These are phyloP conservation scores for Amphiura filiformis DNA, from an alignment of 35 echinoderm and acorn worm species.

Conservation along the genomic window DNA sequence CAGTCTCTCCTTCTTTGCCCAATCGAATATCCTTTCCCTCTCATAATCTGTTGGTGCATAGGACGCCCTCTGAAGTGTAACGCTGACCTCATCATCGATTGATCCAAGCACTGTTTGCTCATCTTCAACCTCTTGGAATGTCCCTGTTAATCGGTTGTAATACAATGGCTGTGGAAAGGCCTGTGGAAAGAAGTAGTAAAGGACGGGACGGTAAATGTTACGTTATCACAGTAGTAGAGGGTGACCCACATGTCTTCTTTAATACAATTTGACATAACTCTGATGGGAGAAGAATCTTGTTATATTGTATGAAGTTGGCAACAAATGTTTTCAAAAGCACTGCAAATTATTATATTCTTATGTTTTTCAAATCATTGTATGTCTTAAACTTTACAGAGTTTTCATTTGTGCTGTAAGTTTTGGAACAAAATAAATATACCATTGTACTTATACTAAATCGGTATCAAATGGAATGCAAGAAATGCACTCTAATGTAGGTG, in stretches of 20 bases:
- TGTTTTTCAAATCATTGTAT: too few species aligned
- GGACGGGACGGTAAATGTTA: too few species aligned
- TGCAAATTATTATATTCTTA: too few species aligned
- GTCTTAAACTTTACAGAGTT: too few species aligned
- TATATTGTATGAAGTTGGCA: too few species aligned
- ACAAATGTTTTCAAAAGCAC: too few species aligned
- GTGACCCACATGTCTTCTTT: too few species aligned
- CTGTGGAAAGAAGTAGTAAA: slow-evolving; percentile 36
- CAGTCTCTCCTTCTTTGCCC: slow-evolving; percentile 88
- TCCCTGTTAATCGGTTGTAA: slow-evolving; percentile 93
- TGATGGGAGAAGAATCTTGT: too few species aligned
- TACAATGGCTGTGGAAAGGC: slow-evolving; percentile 96
- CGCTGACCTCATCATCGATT: neutral
- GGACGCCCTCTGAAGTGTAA: slow-evolving; percentile 11
- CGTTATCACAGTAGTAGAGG: too few species aligned
- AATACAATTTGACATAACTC: too few species aligned
- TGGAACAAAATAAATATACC: neutral
- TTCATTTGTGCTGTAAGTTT: too few species aligned
- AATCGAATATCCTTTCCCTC: slow-evolving; percentile 88
- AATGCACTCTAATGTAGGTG: too few species aligned
- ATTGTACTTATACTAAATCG: neutral
- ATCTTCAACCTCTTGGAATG: slow-evolving; percentile 97
- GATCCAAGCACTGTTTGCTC: slow-evolving; percentile 18
- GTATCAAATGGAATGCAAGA: neutral
- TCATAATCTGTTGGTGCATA: slow-evolving; percentile 85